Conservation (phyloP, 2,888 invertebrate species). For the Microchrysa polita region DNA sequence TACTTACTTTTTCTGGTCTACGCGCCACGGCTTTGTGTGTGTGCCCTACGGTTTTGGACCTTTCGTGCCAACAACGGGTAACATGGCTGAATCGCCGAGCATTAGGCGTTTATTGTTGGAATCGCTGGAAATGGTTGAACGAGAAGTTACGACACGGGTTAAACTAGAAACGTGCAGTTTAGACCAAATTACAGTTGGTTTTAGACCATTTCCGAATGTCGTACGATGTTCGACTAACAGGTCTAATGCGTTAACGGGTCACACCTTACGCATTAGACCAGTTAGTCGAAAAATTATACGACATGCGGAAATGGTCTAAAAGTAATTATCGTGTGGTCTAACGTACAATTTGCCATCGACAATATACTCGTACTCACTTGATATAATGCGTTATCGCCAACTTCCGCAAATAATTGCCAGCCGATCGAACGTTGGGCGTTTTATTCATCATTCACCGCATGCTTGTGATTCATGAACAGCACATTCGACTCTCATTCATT, state of each 20-base stretch:
- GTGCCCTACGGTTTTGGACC: slow-evolving; percentile 87
- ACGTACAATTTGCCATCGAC: too few species aligned
- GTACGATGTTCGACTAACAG: too few species aligned
- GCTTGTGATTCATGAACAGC: slow-evolving; percentile 84
- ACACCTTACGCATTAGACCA: too few species aligned
- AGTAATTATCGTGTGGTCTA: too few species aligned
- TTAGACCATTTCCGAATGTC: too few species aligned
- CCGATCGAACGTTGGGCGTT: slow-evolving; percentile 83
- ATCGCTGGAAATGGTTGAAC: slow-evolving; percentile 77
- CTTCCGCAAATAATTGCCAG: slow-evolving; percentile 80
- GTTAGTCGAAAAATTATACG: too few species aligned
- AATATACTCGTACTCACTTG: slow-evolving; percentile 70
- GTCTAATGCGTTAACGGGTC: too few species aligned
- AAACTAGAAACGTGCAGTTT: too few species aligned
- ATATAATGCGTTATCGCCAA: slow-evolving; percentile 88
- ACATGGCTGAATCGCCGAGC: slow-evolving; percentile 92
- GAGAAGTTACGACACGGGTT: too few species aligned
- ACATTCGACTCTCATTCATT: slow-evolving; percentile 71
- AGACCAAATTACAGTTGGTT: too few species aligned
- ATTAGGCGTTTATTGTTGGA: slow-evolving; percentile 93
- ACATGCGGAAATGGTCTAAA: too few species aligned
- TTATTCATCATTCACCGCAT: slow-evolving; percentile 82
- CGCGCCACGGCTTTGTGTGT: slow-evolving; percentile 86
- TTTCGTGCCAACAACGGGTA: slow-evolving; percentile 82
- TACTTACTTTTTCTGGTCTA: slow-evolving; percentile 87